These are phyloP conservation scores for Junonia oenone DNA, from an alignment of 2,888 invertebrate genomes.

Conservation along the genomic window DNA sequence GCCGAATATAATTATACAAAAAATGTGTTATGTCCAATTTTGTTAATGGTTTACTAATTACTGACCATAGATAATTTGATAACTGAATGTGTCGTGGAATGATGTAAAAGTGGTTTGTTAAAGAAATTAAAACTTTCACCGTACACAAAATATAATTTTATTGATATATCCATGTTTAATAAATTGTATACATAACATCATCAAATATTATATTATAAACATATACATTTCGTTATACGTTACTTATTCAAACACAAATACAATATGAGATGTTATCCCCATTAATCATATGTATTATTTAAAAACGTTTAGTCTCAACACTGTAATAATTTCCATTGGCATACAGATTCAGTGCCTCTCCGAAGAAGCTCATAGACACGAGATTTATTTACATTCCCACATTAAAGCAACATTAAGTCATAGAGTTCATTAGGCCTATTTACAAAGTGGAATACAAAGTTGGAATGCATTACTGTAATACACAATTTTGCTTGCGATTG, in stretches of 20 bases:
- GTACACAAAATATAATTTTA: conserved; percentile 81
- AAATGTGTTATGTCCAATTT: too few species aligned
- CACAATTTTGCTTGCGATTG: conserved; percentile 56
- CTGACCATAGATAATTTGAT: too few species aligned
- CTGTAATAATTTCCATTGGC: conserved; percentile 55
- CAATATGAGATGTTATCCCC: conserved; percentile 79
- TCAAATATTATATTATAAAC: conserved; percentile 80
- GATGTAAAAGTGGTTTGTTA: conserved; percentile 17
- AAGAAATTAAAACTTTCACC: conserved; percentile 63
- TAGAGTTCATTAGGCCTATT: conserved; percentile 75
- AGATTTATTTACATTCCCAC: conserved; percentile 68
- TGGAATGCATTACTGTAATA: conserved; percentile 74
- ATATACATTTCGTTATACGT: conserved; percentile 79
- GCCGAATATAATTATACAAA: too few species aligned
- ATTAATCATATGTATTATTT: conserved; percentile 63
- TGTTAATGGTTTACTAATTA: too few species aligned
- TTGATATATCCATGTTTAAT: conserved; percentile 80
- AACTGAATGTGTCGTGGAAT: background rate
- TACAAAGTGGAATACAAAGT: conserved; percentile 73
- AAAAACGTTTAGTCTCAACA: conserved; percentile 63
- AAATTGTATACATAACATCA: conserved; percentile 80
- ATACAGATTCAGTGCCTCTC: conserved; percentile 53
- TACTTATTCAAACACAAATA: conserved; percentile 77
- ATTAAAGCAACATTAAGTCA: conserved; percentile 66
- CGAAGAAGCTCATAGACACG: conserved; percentile 60